Evolutionary conservation across 1,140 invertebrate genomes (phyloP), one percentile per base, ranked within the genome.

Genomic region (Drosophila lowei): DNA sequence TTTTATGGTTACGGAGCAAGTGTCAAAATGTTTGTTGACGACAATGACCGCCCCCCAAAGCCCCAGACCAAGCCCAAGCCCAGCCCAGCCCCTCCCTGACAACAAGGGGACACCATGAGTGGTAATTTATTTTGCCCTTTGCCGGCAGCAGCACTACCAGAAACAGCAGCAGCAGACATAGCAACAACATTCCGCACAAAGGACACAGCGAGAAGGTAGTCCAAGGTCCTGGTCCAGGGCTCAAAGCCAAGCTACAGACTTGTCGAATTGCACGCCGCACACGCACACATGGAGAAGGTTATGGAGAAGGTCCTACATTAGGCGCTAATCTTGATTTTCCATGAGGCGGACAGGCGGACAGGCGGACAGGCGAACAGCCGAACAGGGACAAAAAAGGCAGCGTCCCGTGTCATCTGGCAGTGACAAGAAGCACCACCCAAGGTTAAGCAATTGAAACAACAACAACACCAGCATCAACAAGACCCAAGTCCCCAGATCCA

Each of bases 1-100:
- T 86, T 83, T 90, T 90, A 90, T 90, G 86, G 86, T 90, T 90
- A 90, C 80, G 79, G 77, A 83, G 86, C 76, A 90, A 90, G 86
- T 90, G 86, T 90, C 86, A 86, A 86, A 89, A 90, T 90, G 86
- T 90, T 89, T 89, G 86, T 83, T 89, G 71, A 75, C 84, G 65
- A 78, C 83, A 70, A 78, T 67, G 77, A 67, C 62, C 73, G 54
- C 21, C 9, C 28, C 18, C 18, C 25, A 4, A 9, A 25, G n/a
- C 11, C 6, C 9, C 23, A 30, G 23, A 6, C 43, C 67, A 46
- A 30, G 15, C 23, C 58, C 62, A 21, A 28, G 43, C 44, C 21
- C 54, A 6, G 6, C 49, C 49, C 16, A 30, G 30, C 13, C 57
- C 30, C 11, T 21, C 2, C 18, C 6, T 21, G 30, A 11, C 44